phyloP scores from a whole-genome alignment of 2,797 vertebrate genomes.

The Pantherophis vulpinus region DNA sequence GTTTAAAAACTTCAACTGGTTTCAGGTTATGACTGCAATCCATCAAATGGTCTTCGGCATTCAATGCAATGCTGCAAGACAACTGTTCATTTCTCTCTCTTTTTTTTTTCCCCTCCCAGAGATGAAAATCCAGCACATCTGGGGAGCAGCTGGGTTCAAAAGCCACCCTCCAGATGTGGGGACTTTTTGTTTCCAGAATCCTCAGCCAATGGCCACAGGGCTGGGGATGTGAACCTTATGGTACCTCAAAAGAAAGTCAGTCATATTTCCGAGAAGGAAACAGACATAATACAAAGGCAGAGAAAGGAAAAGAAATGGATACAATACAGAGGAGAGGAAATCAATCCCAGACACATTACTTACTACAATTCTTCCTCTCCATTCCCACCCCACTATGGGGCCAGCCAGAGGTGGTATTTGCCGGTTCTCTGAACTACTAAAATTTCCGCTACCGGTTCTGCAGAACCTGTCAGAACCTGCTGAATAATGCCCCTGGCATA shows the following conservation, averaged over 20 bases:
- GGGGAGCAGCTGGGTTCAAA: background rate
- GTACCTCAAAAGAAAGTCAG: background rate
- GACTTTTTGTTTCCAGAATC: background rate
- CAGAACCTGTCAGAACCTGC: no score
- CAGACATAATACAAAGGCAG: background rate
- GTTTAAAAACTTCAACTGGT: background rate
- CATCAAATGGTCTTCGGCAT: background rate
- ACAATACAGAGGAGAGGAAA: background rate
- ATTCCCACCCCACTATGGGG: no score
- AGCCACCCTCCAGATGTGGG: background rate
- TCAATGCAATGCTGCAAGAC: background rate
- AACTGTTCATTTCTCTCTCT: background rate
- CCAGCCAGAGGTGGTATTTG: no score
- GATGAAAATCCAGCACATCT: background rate
- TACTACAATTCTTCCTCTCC: background rate
- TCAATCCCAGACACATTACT: background rate
- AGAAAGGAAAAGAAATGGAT: background rate
- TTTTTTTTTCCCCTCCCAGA: background rate
- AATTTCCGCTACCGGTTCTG: no score
- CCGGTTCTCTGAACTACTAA: no score
- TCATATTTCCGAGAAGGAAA: background rate
- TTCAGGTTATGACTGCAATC: background rate
- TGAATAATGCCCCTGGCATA: no score
- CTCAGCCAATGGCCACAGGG: background rate
- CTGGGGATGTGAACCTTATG: background rate